A percentile compares a stretch with the other conserved stretches of the same genome.
These are phyloP conservation scores for Phataginus tetradactyla DNA, from an alignment of 2,797 vertebrate species.

Conservation along the genomic window DNA sequence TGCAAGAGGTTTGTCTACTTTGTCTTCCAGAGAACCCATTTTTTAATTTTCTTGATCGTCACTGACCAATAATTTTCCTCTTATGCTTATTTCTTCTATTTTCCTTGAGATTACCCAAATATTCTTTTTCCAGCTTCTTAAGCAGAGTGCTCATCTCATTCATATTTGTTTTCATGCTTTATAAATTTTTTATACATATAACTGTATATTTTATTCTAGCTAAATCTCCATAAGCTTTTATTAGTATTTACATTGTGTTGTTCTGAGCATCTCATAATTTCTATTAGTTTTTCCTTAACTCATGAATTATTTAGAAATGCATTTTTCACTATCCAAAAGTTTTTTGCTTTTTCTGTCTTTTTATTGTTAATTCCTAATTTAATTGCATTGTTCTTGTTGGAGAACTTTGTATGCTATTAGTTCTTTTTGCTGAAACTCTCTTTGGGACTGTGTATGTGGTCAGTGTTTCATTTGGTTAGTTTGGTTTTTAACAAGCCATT, in stretches of 20 bases:
- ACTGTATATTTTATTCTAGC: conserved; percentile 32
- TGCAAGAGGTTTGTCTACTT: conserved; percentile 36
- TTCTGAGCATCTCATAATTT: conserved; percentile 34
- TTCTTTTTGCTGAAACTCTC: background rate
- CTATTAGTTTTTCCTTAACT: conserved; percentile 31
- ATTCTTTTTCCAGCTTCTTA: conserved; percentile 18
- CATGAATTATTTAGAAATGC: conserved; percentile 13
- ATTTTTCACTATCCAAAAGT: conserved; percentile 5
- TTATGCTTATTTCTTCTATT: background rate
- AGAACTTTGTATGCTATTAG: conserved; percentile 20
- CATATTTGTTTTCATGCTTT: background rate
- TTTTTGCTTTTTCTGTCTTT: conserved; percentile 31
- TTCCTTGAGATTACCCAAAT: background rate
- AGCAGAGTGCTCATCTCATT: background rate
- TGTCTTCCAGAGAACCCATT: background rate
- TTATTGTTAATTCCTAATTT: conserved; percentile 56
- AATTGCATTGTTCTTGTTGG: background rate
- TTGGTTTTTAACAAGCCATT: background rate
- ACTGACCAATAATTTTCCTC: background rate
- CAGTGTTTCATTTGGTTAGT: background rate
- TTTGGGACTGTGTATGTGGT: background rate
- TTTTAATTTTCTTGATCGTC: conserved; percentile 41
- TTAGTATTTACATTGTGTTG: background rate
- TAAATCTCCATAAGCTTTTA: background rate
- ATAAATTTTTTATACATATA: background rate